Evolutionary conservation across 1,140 invertebrate species (phyloP).

Genomic region (Myzus persicae): DNA sequence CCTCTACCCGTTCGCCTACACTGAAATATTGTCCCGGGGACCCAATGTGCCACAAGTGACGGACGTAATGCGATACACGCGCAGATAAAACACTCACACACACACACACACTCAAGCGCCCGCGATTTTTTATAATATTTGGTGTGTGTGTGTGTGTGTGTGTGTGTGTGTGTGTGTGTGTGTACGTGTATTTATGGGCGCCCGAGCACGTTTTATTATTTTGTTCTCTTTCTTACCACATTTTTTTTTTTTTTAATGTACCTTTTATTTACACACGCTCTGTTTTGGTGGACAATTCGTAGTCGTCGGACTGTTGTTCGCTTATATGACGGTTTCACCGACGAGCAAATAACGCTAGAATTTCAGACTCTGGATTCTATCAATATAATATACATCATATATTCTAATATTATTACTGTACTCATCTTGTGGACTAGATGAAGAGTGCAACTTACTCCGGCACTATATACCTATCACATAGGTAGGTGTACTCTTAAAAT

Average conservation of each 20-base stretch:
- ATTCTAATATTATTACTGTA: not conserved
- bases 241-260: constrained; percentile 9
- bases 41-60: constrained; percentile 28
- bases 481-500: not conserved
- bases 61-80: constrained; percentile 45
- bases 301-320: not conserved
- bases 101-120: not conserved
- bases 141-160: not conserved
- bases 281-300: not conserved
- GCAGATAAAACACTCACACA: not conserved
- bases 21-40: not conserved
- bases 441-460: not conserved
- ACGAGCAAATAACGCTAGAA: not conserved
- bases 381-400: not conserved
- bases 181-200: not conserved
- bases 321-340: not conserved
- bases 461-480: not conserved
- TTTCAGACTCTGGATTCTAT: not conserved
- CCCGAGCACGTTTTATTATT: constrained; percentile 9
- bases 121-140: not conserved
- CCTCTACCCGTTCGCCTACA: not conserved
- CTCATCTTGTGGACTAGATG: not conserved
- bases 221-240: not conserved
- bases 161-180: not conserved
- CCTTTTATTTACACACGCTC: not conserved